Conservation (phyloP, 1,140 invertebrate species). For the Drosophila nannoptera region DNA sequence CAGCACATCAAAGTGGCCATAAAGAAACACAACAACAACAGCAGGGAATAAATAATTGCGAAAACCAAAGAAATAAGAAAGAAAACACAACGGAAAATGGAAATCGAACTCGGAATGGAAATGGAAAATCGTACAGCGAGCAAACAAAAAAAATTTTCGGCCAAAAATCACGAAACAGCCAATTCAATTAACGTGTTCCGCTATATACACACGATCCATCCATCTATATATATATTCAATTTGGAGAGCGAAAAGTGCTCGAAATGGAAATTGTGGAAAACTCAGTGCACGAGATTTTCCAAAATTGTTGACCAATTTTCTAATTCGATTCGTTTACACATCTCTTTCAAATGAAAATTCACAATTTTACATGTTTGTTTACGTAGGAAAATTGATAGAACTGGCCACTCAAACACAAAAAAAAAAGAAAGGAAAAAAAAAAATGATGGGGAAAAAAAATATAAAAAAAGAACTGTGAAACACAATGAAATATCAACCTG, state of each 20-base stretch:
- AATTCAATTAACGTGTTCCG: constrained; percentile 66
- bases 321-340: neutral
- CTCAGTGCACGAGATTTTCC: neutral
- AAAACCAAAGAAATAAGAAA: neutral
- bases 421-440: constrained; percentile 32
- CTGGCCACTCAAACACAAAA: constrained; percentile 29
- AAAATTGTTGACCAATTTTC: no score
- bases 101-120: no score
- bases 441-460: constrained; percentile 7
- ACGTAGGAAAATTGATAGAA: constrained; percentile 59
- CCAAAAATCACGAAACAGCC: constrained; percentile 49
- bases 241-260: constrained; percentile 17
- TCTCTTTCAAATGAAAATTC: constrained; percentile 61
- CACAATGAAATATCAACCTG: no score
- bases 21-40: constrained; percentile 25
- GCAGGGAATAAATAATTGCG: constrained; percentile 2
- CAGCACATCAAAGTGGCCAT: constrained; percentile 55
- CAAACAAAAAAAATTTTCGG: constrained; percentile 32
- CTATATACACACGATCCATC: neutral
- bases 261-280: constrained; percentile 42
- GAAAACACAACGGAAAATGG: neutral
- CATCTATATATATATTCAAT: no score
- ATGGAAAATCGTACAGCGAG: constrained; percentile 15
- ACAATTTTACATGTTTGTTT: constrained; percentile 73
- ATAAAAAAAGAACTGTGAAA: no score